Evolutionary conservation across 2,113 vertebrate genomes (phyloP).

Genomic region (Ammodytes marinus): DNA sequence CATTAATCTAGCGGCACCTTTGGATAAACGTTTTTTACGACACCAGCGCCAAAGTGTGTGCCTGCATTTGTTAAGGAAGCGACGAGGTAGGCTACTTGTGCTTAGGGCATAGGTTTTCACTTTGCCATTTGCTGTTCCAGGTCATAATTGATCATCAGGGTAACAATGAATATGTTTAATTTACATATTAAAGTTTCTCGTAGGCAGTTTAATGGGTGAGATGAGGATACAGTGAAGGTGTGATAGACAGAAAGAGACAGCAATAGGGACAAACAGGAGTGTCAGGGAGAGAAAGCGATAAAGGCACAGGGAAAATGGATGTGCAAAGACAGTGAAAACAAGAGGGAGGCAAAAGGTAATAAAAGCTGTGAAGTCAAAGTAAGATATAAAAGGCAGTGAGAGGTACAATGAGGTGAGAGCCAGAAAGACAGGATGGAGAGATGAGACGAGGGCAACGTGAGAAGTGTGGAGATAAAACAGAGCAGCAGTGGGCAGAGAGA

Average conservation of each 20-base stretch:
- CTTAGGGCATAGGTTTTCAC: no score
- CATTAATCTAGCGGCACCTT: no score
- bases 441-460: not conserved
- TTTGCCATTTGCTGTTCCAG: no score
- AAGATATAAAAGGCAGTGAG: not conserved
- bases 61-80: no score
- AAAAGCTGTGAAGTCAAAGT: slow-evolving; percentile 1
- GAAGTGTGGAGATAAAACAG: slow-evolving; percentile 29
- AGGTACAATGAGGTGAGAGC: slow-evolving; percentile 17
- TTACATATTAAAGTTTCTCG: no score
- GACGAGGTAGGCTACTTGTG: no score
- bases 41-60: no score
- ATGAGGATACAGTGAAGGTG: not conserved
- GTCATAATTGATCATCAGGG: no score
- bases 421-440: slow-evolving; percentile 20
- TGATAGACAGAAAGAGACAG: slow-evolving; percentile 24
- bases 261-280: not conserved
- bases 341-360: not conserved
- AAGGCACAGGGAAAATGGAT: not conserved
- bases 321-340: not conserved
- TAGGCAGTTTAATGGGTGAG: slow-evolving; percentile 1
- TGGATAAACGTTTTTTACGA: no score
- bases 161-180: no score
- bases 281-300: not conserved
- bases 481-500: slow-evolving; percentile 36